These are phyloP conservation scores for Tanytarsus gracilentus DNA, from an alignment of 2,888 invertebrate genomes.

Conservation along the genomic window DNA sequence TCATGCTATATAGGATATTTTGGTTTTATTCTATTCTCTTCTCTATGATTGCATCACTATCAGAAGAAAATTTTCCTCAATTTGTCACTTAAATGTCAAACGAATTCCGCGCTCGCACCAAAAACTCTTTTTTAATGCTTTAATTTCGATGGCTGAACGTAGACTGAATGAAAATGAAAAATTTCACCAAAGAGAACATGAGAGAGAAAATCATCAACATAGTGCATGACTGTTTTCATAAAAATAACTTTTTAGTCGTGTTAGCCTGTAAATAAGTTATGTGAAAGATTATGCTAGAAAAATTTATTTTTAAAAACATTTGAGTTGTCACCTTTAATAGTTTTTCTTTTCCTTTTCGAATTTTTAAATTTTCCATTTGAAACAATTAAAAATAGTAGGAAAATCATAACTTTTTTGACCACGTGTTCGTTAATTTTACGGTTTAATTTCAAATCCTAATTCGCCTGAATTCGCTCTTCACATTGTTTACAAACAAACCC, in stretches of 20 bases:
- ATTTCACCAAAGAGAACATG: neutral
- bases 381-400: no score
- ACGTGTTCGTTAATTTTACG: no score
- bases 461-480: neutral
- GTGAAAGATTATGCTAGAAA: no score
- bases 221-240: no score
- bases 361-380: neutral
- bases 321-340: neutral
- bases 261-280: no score
- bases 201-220: neutral
- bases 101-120: conserved; percentile 3
- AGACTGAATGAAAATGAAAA: conserved; percentile 6
- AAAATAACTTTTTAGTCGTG: no score
- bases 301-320: neutral
- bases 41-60: conserved; percentile 17
- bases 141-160: neutral
- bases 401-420: no score
- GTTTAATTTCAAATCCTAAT: no score
- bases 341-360: neutral
- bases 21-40: neutral
- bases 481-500: neutral
- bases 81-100: conserved; percentile 9
- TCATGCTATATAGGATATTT: neutral
- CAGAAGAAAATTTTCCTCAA: neutral
- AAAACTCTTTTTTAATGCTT: neutral